Base-by-base conservation (phyloP, 2,797 vertebrate species). In the Centropyge bicolor region DNA sequence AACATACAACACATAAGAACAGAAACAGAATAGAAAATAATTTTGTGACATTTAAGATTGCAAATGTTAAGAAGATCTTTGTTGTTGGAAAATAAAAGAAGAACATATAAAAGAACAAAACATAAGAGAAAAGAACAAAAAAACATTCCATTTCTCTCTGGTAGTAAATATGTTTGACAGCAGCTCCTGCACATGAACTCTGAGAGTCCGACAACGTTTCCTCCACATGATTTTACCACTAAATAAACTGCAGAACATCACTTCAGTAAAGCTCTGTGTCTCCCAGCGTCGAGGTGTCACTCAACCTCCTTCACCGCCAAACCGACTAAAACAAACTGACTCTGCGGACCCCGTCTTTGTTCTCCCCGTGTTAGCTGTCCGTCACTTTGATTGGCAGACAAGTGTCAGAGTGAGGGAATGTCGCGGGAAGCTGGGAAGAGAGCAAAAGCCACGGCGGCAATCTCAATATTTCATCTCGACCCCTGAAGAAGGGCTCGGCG, bases 351-450 rank as follows among this genome's bases (percentile, higher is more conserved):
- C 43, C 54, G 35, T 70, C 88, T 91, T 79, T 93, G 86, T 91
- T 84, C 85, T 35, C 77, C 16, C 74, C 40, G 31, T 92, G 93
- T 95, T 91, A 83, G 72, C 87, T 95, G 95, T 95, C 95, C 91
- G 12, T 96, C 95, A 95, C 87, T 94, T 91, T 95, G 95, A 96
- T 91, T 95, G 95, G 91, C 95, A 95, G 94, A 92, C 92, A 94
- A 91, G 93, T 95, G 93, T 95, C 92, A 86, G 88, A 89, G 86
- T 82, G 88, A 83, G 90, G 92, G 91, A 95, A 94, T 94, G 94
- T 94, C 87, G 81, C 91, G 19, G 80, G 59, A 73, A 91, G 84
- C 81, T 65, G 87, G 66, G 84, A 86, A 90, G 82, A 89, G 84
- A 83, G 82, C 87, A 89, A 87, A 90, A 91, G 87, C 83, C 86